A percentile compares a stretch with the other conserved stretches of the same genome.
Conservation (phyloP, 2,113 vertebrate species). For the Sardina pilchardus region DNA sequence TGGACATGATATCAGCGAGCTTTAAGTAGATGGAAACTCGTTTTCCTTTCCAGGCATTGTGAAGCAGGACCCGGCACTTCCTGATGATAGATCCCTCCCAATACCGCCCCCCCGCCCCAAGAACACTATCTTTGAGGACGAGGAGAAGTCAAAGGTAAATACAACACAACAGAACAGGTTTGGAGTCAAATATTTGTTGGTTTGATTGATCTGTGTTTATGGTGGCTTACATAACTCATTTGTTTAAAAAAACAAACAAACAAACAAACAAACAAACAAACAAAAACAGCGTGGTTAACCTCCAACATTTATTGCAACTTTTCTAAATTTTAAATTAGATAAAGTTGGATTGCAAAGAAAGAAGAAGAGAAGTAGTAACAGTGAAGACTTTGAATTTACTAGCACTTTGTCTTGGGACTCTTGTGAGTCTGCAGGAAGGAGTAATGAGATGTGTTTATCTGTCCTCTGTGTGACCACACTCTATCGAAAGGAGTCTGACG, state of each 20-base stretch:
- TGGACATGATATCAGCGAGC: background rate
- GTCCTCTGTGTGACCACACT: no score
- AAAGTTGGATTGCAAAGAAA: no score
- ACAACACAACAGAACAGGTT: no score
- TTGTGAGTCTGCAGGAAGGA: background rate
- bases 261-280: no score
- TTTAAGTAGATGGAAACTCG: conserved; percentile 32
- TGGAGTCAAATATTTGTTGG: no score
- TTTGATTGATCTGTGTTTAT: no score
- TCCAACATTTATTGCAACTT: no score
- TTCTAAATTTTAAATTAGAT: no score
- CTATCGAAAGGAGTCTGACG: background rate
- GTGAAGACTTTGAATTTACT: background rate
- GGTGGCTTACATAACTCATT: no score
- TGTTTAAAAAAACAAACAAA: no score
- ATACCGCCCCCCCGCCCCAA: conserved; percentile 82
- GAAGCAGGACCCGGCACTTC: conserved; percentile 88
- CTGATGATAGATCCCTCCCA: conserved; percentile 77
- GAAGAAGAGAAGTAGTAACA: background rate
- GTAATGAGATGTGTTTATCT: background rate
- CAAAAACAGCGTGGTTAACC: no score
- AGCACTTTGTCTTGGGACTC: background rate
- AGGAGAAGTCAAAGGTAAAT: conserved; percentile 92
- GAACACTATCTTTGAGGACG: conserved; percentile 92
- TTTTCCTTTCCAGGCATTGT: conserved; percentile 83